Percentiles rank a stretch among this genome's conserved stretches.
Conservation (phyloP, 2,888 invertebrate species). For the Aphodius granarius region DNA sequence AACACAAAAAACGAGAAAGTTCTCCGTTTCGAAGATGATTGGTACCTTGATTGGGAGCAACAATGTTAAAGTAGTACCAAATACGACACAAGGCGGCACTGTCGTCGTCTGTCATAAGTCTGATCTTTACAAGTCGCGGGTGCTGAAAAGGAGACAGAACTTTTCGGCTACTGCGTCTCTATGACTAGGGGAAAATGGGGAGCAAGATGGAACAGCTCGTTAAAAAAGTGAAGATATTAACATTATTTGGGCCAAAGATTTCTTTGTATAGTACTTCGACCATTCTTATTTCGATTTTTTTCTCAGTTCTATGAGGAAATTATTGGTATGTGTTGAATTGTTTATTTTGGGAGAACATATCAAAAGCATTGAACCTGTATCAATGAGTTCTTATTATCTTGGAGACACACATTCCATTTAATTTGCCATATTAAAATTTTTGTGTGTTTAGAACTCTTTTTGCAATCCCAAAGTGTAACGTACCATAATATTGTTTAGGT, state of each 20-base stretch:
- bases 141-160: constrained; percentile 61
- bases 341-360: constrained; percentile 1
- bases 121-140: constrained; percentile 60
- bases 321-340: constrained; percentile 10
- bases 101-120: constrained; percentile 64
- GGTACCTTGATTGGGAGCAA: constrained; percentile 68
- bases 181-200: constrained; percentile 57
- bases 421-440: background rate
- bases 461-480: background rate
- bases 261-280: constrained; percentile 25
- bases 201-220: constrained; percentile 36
- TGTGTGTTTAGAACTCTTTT: background rate
- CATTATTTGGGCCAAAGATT: constrained; percentile 12
- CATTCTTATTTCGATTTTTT: constrained; percentile 30
- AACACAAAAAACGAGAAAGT: constrained; percentile 66
- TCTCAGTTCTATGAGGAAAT: constrained; percentile 49
- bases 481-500: constrained; percentile 8
- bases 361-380: background rate
- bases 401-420: background rate
- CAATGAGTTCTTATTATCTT: background rate
- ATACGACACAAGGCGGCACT: constrained; percentile 58
- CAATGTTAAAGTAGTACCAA: constrained; percentile 48
- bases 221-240: constrained; percentile 28
- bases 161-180: constrained; percentile 68
- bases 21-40: constrained; percentile 79